Percentiles rank a stretch among this genome's conserved stretches.
These are phyloP conservation scores for Drosophila tanythrix DNA, from an alignment of 2,888 invertebrate genomes.

Conservation along the genomic window DNA sequence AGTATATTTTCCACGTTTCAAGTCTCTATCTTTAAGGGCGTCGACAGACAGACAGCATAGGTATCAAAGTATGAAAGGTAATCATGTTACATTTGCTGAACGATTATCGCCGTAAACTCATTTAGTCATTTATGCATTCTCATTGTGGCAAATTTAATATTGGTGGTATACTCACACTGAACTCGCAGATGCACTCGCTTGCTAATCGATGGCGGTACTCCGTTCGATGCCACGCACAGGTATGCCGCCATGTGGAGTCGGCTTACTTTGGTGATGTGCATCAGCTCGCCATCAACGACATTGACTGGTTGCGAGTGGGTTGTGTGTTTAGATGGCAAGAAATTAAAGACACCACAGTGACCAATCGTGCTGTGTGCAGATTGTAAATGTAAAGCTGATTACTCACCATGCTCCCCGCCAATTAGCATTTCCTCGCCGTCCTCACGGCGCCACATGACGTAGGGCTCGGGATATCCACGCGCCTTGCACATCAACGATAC, in stretches of 20 bases:
- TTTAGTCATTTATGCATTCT: neutral
- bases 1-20: no score
- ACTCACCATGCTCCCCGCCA: conserved; percentile 93
- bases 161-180: conserved; percentile 89
- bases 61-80: neutral
- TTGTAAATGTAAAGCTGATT: conserved; percentile 19
- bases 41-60: no score
- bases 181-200: conserved; percentile 93
- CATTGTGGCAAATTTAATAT: neutral
- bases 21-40: no score
- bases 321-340: conserved; percentile 13
- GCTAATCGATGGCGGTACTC: conserved; percentile 95
- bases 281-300: conserved; percentile 94
- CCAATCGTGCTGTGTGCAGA: conserved; percentile 10
- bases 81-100: neutral
- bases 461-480: conserved; percentile 94
- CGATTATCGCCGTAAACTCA: neutral
- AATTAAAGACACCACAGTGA: conserved; percentile 21
- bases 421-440: conserved; percentile 95
- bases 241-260: conserved; percentile 97
- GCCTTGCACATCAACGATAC: conserved; percentile 95
- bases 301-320: conserved; percentile 87
- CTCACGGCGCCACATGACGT: conserved; percentile 96
- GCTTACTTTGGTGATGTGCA: conserved; percentile 94
- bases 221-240: conserved; percentile 96